A percentile compares a stretch with the other conserved stretches of the same genome.
These are phyloP conservation scores for Girardia tigrina DNA, from an alignment of 2,888 invertebrate species.

Conservation along the genomic window DNA sequence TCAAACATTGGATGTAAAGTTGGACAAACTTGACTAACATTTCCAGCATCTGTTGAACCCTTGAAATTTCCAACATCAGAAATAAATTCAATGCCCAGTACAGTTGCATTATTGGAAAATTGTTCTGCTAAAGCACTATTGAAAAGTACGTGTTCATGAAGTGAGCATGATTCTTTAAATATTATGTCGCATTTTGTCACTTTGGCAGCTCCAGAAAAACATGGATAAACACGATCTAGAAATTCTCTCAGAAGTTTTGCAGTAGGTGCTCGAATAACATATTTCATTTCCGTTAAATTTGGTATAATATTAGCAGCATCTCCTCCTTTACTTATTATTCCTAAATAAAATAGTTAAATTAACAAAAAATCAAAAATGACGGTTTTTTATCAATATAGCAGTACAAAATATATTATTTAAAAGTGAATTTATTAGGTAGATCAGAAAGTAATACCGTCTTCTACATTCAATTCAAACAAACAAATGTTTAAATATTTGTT, in stretches of 20 bases:
- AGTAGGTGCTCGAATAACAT: neutral
- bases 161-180: slow-evolving; percentile 39
- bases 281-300: neutral
- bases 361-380: no score
- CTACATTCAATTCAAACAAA: no score
- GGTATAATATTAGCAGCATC: slow-evolving; percentile 23
- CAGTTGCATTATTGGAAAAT: slow-evolving; percentile 41
- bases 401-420: no score
- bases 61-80: slow-evolving; percentile 32
- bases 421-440: no score
- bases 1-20: slow-evolving; percentile 33
- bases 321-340: slow-evolving; percentile 24
- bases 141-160: slow-evolving; percentile 42
- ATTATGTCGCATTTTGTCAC: slow-evolving; percentile 43
- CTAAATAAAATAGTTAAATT: slow-evolving; percentile 1
- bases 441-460: no score
- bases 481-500: no score
- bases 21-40: slow-evolving; percentile 43
- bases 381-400: no score
- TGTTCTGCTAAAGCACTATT: slow-evolving; percentile 41
- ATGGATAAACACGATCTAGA: slow-evolving; percentile 37
- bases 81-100: slow-evolving; percentile 40
- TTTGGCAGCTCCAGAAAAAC: slow-evolving; percentile 43
- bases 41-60: slow-evolving; percentile 39
- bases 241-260: neutral